A percentile compares a stretch with the other conserved stretches of the same genome.
phyloP scores from a whole-genome alignment of 2,113 vertebrate genomes.

The Gnathonemus longibarbis region DNA sequence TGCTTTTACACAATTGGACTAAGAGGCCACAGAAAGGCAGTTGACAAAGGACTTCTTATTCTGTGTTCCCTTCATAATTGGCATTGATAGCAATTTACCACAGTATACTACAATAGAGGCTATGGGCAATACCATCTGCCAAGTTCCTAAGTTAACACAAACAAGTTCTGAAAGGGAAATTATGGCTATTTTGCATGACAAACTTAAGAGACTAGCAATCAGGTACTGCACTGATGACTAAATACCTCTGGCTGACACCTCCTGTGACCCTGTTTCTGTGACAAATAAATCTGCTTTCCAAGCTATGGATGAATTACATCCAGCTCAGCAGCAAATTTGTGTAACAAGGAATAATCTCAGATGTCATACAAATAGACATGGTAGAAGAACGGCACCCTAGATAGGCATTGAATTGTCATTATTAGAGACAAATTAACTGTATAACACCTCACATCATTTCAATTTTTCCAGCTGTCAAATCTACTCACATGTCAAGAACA shows the following conservation, averaged over 20 bases:
- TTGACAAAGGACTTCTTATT: not conserved
- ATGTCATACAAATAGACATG: not conserved
- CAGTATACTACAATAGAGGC: not conserved
- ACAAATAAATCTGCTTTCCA: not conserved
- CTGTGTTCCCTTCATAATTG: not conserved
- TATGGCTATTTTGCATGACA: not conserved
- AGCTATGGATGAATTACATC: not conserved
- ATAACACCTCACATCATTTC: not conserved
- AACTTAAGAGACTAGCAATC: not conserved
- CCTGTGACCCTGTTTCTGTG: not conserved
- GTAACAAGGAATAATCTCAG: not conserved
- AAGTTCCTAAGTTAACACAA: not conserved
- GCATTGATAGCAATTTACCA: not conserved
- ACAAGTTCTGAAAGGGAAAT: not conserved
- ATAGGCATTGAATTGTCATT: not conserved
- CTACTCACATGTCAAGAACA: not conserved
- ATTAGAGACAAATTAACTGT: not conserved
- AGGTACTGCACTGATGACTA: not conserved
- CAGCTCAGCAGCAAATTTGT: not conserved
- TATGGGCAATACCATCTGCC: not conserved
- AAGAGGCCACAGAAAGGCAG: not conserved
- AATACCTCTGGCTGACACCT: not conserved
- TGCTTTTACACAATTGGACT: not conserved
- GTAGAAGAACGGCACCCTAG: not conserved
- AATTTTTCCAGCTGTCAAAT: not conserved